Base-by-base conservation (phyloP, 2,888 invertebrate genomes). In the Cataglyphis rosenhaueri region DNA sequence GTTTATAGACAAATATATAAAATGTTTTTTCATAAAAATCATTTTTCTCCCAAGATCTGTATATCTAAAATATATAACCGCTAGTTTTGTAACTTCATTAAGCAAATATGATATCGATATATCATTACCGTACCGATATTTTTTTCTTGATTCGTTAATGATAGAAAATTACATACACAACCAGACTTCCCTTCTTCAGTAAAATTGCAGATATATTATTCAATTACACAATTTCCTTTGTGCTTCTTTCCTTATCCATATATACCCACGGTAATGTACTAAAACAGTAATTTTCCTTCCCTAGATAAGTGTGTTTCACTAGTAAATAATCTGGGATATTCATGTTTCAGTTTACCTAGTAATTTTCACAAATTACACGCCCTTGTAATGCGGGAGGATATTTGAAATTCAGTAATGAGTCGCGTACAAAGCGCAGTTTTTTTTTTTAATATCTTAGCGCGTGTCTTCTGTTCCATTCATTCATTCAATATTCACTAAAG, bases 401-500 rank as follows among this genome's bases (percentile, higher is more conserved):
- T 75, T 81, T 62, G 41, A 21, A n/a, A 64, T 74, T 81, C 52
- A 75, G 38, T 74, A 75, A 75, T 75, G 64, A 75, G 52, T 41
- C 52, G 48, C 44, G 44, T 59, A 59, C 5, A 76, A 66, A 78
- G 55, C 41, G 38, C 62, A 75, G 59, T 64, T 79, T 86, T 73
- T 79, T 86, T 73, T 76, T 82, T 62, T 81, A 84, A 86, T 61
- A 68, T 66, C 66, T 87, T 55, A 83, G 83, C 52, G 57, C 32
- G 78, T 55, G 48, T 48, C n/a, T 52, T 21, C 65, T 71, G 15
- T 32, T 79, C 32, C 41, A 71, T 82, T 76, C 79, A 55, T 76
- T 75, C 74, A 82, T 84, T 81, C 71, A 81, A 86, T 88, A 87
- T 88, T 88, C 88, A 83, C 84, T 75, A 74, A 38, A 68, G 62